Conservation (phyloP, 1,140 invertebrate genomes). For the Heliconius congener region DNA sequence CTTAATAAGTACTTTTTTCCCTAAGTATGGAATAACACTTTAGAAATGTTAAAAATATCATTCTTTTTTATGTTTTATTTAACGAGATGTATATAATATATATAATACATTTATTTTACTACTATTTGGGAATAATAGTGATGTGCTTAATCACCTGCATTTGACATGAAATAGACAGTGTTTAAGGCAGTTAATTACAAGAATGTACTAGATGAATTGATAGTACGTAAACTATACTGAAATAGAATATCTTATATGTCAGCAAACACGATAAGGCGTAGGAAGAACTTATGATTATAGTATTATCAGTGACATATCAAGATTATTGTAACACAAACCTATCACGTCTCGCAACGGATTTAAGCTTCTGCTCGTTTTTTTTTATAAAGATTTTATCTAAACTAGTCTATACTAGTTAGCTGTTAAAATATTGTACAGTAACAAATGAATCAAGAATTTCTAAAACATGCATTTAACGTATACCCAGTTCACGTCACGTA, state of each 20-base stretch:
- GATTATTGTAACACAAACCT: background rate
- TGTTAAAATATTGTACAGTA: background rate
- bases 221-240: conserved; percentile 9
- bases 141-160: background rate
- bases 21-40: too few species aligned
- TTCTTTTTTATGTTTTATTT: too few species aligned
- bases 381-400: background rate
- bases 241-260: conserved; percentile 11
- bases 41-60: too few species aligned
- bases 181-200: background rate
- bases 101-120: too few species aligned
- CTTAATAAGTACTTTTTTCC: too few species aligned
- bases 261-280: background rate
- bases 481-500: conserved; percentile 35
- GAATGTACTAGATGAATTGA: background rate
- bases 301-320: background rate
- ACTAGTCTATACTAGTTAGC: background rate
- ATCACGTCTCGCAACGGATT: background rate
- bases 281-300: background rate
- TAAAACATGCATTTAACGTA: background rate
- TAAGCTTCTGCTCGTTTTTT: background rate
- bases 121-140: background rate
- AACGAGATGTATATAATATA: too few species aligned
- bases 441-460: background rate
- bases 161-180: background rate